Percentiles rank a stretch among this genome's conserved stretches.
phyloP scores from a whole-genome alignment of 2,888 invertebrate species.

The Stratiomys singularior region DNA sequence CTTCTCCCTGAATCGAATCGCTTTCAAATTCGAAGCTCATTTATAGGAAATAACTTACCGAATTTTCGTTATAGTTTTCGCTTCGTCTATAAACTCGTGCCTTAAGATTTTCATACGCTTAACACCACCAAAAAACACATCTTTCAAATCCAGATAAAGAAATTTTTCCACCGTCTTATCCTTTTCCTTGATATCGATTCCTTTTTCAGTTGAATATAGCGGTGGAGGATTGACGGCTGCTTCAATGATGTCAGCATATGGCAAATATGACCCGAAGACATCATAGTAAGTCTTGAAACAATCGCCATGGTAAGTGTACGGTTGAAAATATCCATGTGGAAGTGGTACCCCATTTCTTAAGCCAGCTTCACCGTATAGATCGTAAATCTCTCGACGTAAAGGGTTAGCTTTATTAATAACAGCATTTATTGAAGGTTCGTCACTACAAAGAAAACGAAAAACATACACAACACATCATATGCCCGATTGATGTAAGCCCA shows the following conservation, averaged over 20 bases:
- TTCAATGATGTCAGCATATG: conserved; percentile 81
- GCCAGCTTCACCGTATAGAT: conserved; percentile 90
- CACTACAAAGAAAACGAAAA: neutral
- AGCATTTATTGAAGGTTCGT: neutral
- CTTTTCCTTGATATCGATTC: conserved; percentile 74
- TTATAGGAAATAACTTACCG: conserved; percentile 55
- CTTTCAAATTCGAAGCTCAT: neutral
- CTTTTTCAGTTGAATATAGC: conserved; percentile 71
- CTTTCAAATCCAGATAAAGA: conserved; percentile 71
- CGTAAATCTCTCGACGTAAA: conserved; percentile 79
- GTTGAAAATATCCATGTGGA: conserved; percentile 74
- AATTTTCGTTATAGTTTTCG: conserved; percentile 71
- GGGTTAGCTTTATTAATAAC: conserved; percentile 67
- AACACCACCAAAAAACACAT: conserved; percentile 78
- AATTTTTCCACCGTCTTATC: conserved; percentile 70
- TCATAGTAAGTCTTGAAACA: conserved; percentile 78
- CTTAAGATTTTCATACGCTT: conserved; percentile 86
- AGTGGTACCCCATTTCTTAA: conserved; percentile 82
- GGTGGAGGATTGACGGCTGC: conserved; percentile 72
- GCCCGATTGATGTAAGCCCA: conserved; percentile 74
- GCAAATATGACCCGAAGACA: conserved; percentile 85
- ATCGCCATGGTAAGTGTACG: conserved; percentile 85
- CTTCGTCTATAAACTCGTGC: conserved; percentile 74
- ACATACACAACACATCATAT: conserved; percentile 75
- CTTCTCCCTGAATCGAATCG: conserved; percentile 68